Base-by-base conservation (phyloP, 1,140 invertebrate species). In the Thaumatotibia leucotreta region DNA sequence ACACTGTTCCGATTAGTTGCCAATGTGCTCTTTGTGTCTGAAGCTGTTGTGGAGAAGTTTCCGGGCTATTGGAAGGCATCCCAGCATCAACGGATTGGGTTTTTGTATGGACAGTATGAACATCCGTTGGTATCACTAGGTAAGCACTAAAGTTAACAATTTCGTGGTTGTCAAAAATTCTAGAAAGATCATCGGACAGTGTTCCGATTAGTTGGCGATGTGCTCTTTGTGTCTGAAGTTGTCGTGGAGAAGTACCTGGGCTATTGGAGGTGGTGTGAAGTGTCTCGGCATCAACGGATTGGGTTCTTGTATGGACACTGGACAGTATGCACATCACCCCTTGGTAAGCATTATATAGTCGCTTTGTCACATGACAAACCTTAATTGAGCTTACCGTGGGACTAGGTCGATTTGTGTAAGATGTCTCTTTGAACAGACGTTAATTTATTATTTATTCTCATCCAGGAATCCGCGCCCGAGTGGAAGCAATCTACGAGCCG, bases 191-290 rank as follows among this genome's bases (percentile, higher is more conserved):
- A 98, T 92, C 94, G 97, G 82, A 93, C 99, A 94, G 93, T 93
- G 68, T 99, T 99, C 93, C 95, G 99, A 27, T 98, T 99, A 91
- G 96, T 99, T 17, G 99, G 99, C 88, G 99, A 99, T 92, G 96
- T 99, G 35, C 95, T 98, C 92, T 98, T 99, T 91, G 98, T 99
- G 91, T 99, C 99, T 92, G 94, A 97, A 3, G 94, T 95, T 80
- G 93, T 99, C 75, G 98, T 99, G 10, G 98, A 99, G 86, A 93
- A 95, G 69, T 99, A 99, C 92, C 92, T 99, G 14, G 96, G 99
- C 84, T 99, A 98, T 91, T 99, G 99, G 99, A 94, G 99, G 32
- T n/a, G n/a, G n/a, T n/a, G n/a, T n/a, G n/a, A n/a, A n/a, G 94
- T 93, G 63, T 98, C 97, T 5, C 98, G 97, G 0, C 95, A 97